Base-by-base conservation (phyloP, 2,888 invertebrate genomes). In the Eupithecia pulchellata region DNA sequence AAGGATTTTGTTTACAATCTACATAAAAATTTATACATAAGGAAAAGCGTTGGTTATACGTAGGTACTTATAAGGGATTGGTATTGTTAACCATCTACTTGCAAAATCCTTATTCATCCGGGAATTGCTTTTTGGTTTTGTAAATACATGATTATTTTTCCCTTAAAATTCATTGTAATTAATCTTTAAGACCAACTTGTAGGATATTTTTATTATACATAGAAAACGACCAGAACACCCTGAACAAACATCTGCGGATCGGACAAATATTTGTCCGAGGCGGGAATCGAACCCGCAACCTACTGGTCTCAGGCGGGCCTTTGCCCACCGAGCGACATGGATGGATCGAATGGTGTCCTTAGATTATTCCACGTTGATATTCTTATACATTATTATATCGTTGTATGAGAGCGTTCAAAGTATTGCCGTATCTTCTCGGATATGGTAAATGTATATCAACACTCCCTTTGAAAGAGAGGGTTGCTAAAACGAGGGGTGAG, bases 401-500 rank as follows among this genome's bases (percentile, higher is more conserved):
- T 20, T 20, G 20, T 47, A 47, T 20, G n/a, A n/a, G n/a, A n/a
- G n/a, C n/a, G n/a, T n/a, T n/a, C n/a, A n/a, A n/a, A n/a, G n/a
- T n/a, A n/a, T n/a, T n/a, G n/a, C n/a, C 42, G 42, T 63, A 63
- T 42, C 63, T 63, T 4, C 42, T 27, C n/a, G 42, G 63, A 63
- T 63, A 42, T 63, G 42, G 63, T 61, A 61, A 61, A 61, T 61
- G 61, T 61, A 34, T 36, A 60, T 29, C 58, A 32, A 60, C 58
- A 29, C 58, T 36, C 34, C 34, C 61, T 61, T 61, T 61, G 20
- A 61, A 61, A 34, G 61, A 25, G 61, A 61, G 61, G 32, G 61
- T 61, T 61, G 32, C 6, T 34, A 61, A 34, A 60, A 73, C 68
- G 63, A 72, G 76, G 76, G 77, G 75, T 63, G 63, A 72, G 71